Conservation (phyloP, 2,888 invertebrate species). For the Thalpophila matura region DNA sequence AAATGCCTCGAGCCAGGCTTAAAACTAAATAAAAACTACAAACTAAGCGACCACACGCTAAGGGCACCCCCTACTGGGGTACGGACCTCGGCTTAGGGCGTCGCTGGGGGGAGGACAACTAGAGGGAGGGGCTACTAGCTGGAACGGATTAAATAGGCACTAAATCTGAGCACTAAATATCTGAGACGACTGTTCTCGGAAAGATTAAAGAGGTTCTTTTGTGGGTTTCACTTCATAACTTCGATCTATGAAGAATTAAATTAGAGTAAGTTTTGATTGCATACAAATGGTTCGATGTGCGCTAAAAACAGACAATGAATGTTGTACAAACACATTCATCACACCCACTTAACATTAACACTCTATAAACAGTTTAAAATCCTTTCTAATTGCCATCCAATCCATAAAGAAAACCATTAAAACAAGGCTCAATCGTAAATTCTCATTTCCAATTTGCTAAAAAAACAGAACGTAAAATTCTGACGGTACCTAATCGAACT, state of each 20-base stretch:
- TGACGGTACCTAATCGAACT: conserved; percentile 54
- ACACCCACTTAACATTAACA: not conserved
- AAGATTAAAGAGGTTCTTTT: conserved; percentile 19
- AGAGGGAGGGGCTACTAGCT: too few species aligned
- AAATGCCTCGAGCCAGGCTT: too few species aligned
- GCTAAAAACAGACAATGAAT: too few species aligned
- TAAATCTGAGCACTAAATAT: conserved; percentile 38
- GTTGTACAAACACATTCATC: too few species aligned
- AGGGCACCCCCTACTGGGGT: too few species aligned
- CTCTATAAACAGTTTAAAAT: conserved; percentile 2
- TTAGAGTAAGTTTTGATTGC: too few species aligned
- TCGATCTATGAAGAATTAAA: not conserved
- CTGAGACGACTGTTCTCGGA: conserved; percentile 13
- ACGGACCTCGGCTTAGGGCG: too few species aligned
- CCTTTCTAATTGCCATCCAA: conserved; percentile 2
- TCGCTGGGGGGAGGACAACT: too few species aligned
- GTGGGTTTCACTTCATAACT: conserved; percentile 2
- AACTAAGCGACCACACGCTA: too few species aligned
- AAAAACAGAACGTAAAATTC: conserved; percentile 42
- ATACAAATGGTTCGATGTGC: not conserved
- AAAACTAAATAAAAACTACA: too few species aligned
- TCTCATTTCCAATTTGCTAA: conserved; percentile 23
- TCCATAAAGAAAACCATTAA: conserved; percentile 3
- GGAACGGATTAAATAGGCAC: too few species aligned
- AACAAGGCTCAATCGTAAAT: conserved; percentile 12